A percentile compares a stretch with the other conserved stretches of the same genome.
Conservation (phyloP, 2,888 invertebrate species). For the Sminthurinus aureus region DNA sequence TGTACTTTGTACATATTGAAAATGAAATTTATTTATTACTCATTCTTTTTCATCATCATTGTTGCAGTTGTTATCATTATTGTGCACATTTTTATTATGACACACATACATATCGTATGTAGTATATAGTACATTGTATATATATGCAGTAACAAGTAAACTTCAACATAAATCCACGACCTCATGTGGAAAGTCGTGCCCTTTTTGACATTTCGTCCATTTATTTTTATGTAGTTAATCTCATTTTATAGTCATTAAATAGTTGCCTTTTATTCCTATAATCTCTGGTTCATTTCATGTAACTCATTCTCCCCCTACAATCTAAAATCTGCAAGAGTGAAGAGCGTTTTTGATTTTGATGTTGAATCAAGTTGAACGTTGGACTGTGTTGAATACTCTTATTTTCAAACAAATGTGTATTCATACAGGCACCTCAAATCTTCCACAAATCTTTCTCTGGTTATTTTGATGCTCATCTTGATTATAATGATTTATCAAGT, state of each 20-base stretch:
- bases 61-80: neutral
- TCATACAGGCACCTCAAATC: too few species aligned
- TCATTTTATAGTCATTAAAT: too few species aligned
- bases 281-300: neutral
- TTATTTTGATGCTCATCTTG: too few species aligned
- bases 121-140: neutral
- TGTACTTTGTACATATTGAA: too few species aligned
- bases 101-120: neutral
- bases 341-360: too few species aligned
- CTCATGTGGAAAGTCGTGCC: neutral
- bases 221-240: too few species aligned
- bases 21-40: neutral
- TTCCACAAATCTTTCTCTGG: too few species aligned
- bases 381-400: neutral
- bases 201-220: conserved; percentile 2
- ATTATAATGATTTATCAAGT: too few species aligned
- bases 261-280: neutral
- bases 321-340: too few species aligned
- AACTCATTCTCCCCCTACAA: too few species aligned
- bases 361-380: too few species aligned
- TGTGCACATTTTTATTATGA: neutral
- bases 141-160: neutral
- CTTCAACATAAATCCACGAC: neutral
- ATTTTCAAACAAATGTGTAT: neutral
- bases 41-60: neutral